Evolutionary conservation across 2,797 vertebrate genomes (phyloP).

Genomic region (Pseudochromis fuscus): DNA sequence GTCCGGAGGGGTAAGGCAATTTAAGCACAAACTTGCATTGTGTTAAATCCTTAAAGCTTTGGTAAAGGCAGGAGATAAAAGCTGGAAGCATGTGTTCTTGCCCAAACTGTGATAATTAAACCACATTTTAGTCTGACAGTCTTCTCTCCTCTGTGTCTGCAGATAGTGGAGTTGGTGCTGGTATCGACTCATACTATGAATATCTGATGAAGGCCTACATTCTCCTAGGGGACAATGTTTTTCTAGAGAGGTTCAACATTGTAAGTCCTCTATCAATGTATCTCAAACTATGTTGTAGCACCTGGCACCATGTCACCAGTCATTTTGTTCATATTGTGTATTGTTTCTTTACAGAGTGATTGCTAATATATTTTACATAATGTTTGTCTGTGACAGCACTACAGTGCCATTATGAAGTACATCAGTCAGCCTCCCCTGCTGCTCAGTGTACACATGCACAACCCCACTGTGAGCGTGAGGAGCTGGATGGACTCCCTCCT

Average conservation of each 20-base stretch:
- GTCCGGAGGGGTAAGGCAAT: slow-evolving; percentile 83
- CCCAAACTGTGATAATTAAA: neutral
- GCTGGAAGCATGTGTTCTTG: neutral
- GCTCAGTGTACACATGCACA: slow-evolving; percentile 91
- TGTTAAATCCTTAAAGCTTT: neutral
- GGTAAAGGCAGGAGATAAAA: neutral
- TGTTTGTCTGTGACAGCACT: slow-evolving; percentile 81
- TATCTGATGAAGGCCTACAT: slow-evolving; percentile 91
- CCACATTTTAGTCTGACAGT: neutral
- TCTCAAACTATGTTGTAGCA: neutral
- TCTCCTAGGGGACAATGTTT: slow-evolving; percentile 87
- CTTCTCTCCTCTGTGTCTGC: slow-evolving; percentile 35
- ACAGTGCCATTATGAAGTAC: slow-evolving; percentile 91
- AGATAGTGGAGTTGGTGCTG: slow-evolving; percentile 90
- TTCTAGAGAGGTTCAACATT: slow-evolving; percentile 87
- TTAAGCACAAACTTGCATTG: neutral
- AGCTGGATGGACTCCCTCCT: slow-evolving; percentile 91
- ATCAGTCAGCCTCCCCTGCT: slow-evolving; percentile 89
- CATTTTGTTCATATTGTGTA: neutral
- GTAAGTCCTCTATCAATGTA: slow-evolving; percentile 69
- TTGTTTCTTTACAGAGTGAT: neutral
- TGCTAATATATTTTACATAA: slow-evolving; percentile 24
- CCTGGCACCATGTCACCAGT: neutral
- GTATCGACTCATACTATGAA: slow-evolving; percentile 90
- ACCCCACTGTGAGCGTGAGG: slow-evolving; percentile 87